A percentile compares a stretch with the other conserved stretches of the same genome.
Evolutionary conservation across 2,888 invertebrate species (phyloP).

Genomic region (Eutolmus rufibarbis): DNA sequence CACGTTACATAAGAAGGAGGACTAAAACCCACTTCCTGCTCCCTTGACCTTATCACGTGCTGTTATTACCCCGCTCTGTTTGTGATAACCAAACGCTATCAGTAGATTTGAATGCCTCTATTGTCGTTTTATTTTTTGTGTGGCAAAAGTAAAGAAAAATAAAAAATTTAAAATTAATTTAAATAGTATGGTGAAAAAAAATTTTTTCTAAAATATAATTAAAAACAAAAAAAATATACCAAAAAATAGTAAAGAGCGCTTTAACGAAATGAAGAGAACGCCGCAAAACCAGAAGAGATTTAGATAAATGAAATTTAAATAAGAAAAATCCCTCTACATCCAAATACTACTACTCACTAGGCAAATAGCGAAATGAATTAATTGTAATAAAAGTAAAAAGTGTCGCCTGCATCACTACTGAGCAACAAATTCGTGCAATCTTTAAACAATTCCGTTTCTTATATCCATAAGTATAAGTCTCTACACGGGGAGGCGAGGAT

Average conservation of each 20-base stretch:
- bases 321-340: background rate
- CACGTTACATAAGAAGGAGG: background rate
- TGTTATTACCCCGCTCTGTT: background rate
- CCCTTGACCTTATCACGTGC: background rate
- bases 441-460: constrained; percentile 8
- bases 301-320: constrained; percentile 1
- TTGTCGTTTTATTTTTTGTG: background rate
- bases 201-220: background rate
- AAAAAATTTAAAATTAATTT: background rate
- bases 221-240: background rate
- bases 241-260: background rate
- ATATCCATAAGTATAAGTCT: background rate
- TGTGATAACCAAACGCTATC: background rate
- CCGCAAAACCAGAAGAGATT: background rate
- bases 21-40: background rate
- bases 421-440: constrained; percentile 10
- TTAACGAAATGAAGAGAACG: background rate
- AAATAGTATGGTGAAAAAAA: background rate
- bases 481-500: background rate
- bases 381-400: background rate
- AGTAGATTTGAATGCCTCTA: background rate
- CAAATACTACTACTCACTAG: background rate
- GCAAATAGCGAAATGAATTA: background rate
- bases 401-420: background rate
- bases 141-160: background rate